These are phyloP conservation scores for Euphonia xanthogaster DNA, from an alignment of 2,797 vertebrate species.

Conservation along the genomic window DNA sequence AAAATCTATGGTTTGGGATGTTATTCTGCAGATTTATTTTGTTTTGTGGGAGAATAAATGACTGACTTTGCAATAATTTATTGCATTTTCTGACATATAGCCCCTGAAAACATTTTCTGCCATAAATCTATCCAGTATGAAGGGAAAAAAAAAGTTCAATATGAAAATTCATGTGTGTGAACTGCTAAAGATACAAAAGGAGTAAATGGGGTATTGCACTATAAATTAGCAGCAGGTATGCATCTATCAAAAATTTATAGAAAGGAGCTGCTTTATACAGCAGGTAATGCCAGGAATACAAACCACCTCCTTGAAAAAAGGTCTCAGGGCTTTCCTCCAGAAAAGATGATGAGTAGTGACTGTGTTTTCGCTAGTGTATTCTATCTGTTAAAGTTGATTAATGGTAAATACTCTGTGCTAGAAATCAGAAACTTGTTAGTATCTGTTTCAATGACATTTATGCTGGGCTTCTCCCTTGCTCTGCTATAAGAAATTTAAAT, in stretches of 20 bases:
- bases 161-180: neutral
- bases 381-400: neutral
- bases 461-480: neutral
- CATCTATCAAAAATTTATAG: neutral
- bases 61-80: neutral
- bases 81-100: neutral
- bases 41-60: neutral
- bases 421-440: neutral
- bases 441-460: neutral
- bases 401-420: neutral
- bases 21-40: neutral
- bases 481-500: neutral
- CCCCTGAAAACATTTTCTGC: neutral
- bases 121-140: neutral
- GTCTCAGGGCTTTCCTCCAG: neutral
- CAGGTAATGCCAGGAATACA: neutral
- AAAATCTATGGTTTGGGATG: neutral
- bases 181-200: neutral
- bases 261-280: neutral
- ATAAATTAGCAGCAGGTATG: neutral
- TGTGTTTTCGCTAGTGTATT: neutral
- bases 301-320: neutral
- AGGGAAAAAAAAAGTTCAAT: neutral
- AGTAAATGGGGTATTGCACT: neutral
- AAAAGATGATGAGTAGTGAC: neutral